Conservation (phyloP, 2,888 invertebrate genomes). For the Metallyticus violacea region DNA sequence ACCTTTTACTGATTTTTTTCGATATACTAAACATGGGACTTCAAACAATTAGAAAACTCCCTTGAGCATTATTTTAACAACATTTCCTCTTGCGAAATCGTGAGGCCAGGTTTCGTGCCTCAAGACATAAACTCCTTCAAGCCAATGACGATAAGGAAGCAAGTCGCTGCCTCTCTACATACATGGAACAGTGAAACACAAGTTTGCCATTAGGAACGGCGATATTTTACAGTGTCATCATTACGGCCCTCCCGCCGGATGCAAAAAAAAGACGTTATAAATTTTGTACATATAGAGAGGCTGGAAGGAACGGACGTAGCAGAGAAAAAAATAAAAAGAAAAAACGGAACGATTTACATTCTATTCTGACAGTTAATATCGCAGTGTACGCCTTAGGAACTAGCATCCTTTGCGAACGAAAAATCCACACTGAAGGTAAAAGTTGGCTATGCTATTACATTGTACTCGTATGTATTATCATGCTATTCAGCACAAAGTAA, state of each 20-base stretch:
- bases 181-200: not conserved
- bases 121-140: not conserved
- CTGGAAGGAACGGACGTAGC: no score
- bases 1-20: no score
- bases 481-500: no score
- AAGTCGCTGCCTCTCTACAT: not conserved
- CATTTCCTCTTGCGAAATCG: not conserved
- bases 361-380: not conserved
- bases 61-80: no score
- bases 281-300: not conserved
- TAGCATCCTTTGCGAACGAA: no score
- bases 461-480: no score
- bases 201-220: not conserved
- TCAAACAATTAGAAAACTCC: no score
- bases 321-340: not conserved
- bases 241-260: not conserved
- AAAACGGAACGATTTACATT: not conserved
- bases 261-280: not conserved
- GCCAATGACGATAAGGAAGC: not conserved
- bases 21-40: no score
- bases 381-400: not conserved
- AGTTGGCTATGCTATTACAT: no score
- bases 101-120: not conserved
- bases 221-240: not conserved
- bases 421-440: no score